Percentiles rank a stretch among this genome's conserved stretches.
These are phyloP conservation scores for Phortica variegata DNA, from an alignment of 1,140 invertebrate species.

Conservation along the genomic window DNA sequence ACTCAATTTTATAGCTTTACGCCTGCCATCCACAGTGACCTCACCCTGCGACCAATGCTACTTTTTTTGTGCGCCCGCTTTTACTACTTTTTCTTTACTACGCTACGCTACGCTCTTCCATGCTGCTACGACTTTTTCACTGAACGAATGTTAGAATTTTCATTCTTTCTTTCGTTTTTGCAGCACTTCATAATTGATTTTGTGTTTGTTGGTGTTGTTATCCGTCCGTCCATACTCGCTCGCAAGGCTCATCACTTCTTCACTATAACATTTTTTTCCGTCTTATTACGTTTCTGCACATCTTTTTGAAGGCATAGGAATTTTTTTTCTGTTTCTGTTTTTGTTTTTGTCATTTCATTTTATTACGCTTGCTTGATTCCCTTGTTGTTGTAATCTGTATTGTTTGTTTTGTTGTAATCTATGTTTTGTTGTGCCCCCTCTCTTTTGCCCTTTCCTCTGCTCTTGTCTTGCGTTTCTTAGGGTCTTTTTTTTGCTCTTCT, in stretches of 20 bases:
- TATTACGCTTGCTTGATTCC: constrained; percentile 48
- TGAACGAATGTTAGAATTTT: no score
- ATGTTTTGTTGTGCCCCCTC: no score
- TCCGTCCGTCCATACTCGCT: no score
- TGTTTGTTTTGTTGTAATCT: neutral
- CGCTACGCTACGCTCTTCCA: constrained; percentile 20
- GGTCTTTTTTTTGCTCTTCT: no score
- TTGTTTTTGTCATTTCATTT: constrained; percentile 41
- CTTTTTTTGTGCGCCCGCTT: constrained; percentile 12
- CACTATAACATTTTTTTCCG: no score
- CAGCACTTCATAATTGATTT: constrained; percentile 54
- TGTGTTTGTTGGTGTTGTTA: constrained; percentile 35
- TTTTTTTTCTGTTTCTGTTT: constrained; percentile 15
- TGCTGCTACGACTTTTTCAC: constrained; percentile 17
- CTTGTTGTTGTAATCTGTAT: constrained; percentile 1
- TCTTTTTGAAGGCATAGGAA: neutral
- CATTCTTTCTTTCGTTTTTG: no score
- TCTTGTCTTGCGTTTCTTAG: constrained; percentile 16
- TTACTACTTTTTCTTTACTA: constrained; percentile 41
- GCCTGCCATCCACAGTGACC: constrained; percentile 16
- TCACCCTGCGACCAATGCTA: constrained; percentile 14
- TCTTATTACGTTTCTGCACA: constrained; percentile 9
- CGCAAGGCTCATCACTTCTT: no score
- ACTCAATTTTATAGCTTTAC: constrained; percentile 14
- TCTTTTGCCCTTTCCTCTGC: constrained; percentile 16